These are phyloP conservation scores for Chirona hameri DNA, from an alignment of 2,888 invertebrate species.

Conservation along the genomic window DNA sequence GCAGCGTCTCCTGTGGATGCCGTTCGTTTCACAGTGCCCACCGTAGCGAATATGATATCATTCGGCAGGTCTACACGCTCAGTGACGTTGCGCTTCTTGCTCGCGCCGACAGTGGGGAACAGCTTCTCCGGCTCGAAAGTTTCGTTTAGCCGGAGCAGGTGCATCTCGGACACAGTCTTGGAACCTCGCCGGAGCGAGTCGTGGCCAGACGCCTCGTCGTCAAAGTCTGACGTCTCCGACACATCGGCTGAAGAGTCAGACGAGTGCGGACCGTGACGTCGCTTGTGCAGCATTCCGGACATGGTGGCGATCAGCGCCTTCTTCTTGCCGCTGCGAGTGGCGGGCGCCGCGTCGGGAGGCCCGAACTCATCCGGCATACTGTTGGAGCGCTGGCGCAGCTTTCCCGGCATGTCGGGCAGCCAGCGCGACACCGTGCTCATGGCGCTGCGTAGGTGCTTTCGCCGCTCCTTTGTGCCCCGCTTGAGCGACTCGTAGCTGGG, in stretches of 20 bases:
- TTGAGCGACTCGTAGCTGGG: slow-evolving; percentile 57
- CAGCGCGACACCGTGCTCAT: slow-evolving; percentile 78
- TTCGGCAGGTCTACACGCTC: not conserved
- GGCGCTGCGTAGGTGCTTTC: slow-evolving; percentile 63
- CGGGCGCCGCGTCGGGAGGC: slow-evolving; percentile 30
- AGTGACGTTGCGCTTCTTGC: not conserved
- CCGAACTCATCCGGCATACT: not conserved
- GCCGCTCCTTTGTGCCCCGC: slow-evolving; percentile 73
- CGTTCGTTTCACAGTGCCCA: slow-evolving; percentile 43
- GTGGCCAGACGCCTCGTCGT: not conserved
- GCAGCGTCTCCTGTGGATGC: slow-evolving; percentile 32
- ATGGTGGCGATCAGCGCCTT: slow-evolving; percentile 77
- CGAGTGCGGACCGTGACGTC: slow-evolving; percentile 55
- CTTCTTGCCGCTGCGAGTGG: slow-evolving; percentile 65
- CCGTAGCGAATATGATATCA: slow-evolving; percentile 5
- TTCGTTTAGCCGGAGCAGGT: not conserved
- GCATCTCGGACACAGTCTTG: not conserved
- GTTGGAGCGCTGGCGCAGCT: slow-evolving; percentile 2
- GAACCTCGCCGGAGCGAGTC: not conserved
- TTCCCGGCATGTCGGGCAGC: slow-evolving; percentile 59
- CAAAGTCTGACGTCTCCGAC: not conserved
- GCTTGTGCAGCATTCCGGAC: slow-evolving; percentile 78
- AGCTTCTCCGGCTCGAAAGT: not conserved
- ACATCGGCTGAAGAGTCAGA: slow-evolving; percentile 29
- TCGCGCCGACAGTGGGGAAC: not conserved